Base-by-base conservation (phyloP, 2,888 invertebrate species). In the Eurois occulta region DNA sequence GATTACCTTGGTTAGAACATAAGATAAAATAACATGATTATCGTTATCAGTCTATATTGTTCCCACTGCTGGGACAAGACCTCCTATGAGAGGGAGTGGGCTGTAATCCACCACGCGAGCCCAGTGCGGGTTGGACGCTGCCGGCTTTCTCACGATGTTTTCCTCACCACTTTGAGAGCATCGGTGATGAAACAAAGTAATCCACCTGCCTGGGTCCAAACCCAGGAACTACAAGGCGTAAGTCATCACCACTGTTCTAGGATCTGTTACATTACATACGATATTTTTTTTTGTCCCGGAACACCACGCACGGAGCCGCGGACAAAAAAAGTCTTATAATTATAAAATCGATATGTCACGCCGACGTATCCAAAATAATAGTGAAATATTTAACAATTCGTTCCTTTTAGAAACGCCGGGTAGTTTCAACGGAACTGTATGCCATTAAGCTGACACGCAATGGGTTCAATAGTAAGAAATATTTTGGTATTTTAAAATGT, bases 311-410 rank as follows among this genome's bases (percentile, higher is more conserved):
- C 18, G 0, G 8, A 13, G 1, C 41, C 41, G 1, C 5, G n/a
- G 18, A 0, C n/a, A 10, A 41, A 38, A 28, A n/a, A 5, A 65
- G 65, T 41, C 65, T 41, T n/a, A 41, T 8, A n/a, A 35, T 35
- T 35, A 65, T 18, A 77, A 85, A 86, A 93, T 94, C 92, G 91
- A 95, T 94, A 88, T 86, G 92, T 91, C 92, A 94, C 93, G 94
- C 91, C 81, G 86, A 85, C 81, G 72, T 67, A 79, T 64, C 24
- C 72, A 71, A 70, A 75, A 71, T 75, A 74, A 70, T 76, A 65
- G 75, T 52, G 84, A 85, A 90, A 91, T 92, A 95, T 95, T 95
- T 96, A 95, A 87, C 92, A 83, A 95, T 96, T 96, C 94, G 96
- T 95, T 95, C 94, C 94, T 92, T 91, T 93, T 94, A 93, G 92